Conservation (phyloP, 2,113 vertebrate genomes). For the Prunella himalayana region DNA sequence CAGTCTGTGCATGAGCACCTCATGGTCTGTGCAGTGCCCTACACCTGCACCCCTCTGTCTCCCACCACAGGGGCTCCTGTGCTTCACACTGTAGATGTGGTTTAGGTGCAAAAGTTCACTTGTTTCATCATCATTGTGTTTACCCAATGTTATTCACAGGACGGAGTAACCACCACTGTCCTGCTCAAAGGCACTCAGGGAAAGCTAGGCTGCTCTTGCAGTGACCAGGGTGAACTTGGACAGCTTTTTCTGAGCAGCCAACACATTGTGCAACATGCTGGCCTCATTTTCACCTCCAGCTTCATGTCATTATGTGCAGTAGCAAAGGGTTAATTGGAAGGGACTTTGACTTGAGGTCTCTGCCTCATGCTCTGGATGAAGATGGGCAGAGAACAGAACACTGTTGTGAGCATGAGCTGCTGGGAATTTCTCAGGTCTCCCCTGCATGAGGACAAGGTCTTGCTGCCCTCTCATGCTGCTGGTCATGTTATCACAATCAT, state of each 20-base stretch:
- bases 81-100: neutral
- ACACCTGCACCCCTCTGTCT: neutral
- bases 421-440: neutral
- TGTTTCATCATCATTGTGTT: neutral
- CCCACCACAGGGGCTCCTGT: neutral
- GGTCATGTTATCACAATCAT: neutral
- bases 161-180: neutral
- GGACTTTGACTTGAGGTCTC: neutral
- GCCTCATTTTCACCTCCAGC: neutral
- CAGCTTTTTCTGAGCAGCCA: neutral
- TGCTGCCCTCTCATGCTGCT: neutral
- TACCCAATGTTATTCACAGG: neutral
- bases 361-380: neutral
- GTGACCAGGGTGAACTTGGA: neutral
- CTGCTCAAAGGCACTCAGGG: neutral
- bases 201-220: neutral
- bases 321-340: neutral
- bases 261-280: neutral
- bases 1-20: neutral
- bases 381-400: neutral
- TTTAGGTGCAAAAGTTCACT: neutral
- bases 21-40: no score
- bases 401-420: neutral
- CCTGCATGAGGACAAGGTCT: neutral
- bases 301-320: rapidly evolving